These are phyloP conservation scores for Andrena praecox DNA, from an alignment of 2,888 invertebrate species.

Conservation along the genomic window DNA sequence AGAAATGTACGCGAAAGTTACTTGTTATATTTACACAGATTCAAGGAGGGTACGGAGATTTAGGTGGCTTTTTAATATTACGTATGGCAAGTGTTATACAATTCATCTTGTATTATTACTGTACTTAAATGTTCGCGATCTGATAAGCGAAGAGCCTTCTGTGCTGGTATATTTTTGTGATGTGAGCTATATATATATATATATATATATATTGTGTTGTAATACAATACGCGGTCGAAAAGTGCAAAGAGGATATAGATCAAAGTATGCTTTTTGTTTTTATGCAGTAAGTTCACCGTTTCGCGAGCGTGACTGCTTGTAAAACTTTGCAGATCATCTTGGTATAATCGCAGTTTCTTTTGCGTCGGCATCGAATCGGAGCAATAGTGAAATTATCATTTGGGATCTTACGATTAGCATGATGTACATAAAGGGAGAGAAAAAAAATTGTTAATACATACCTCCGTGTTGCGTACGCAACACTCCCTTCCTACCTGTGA, in stretches of 20 bases:
- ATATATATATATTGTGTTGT: conserved; percentile 29
- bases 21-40: conserved; percentile 13
- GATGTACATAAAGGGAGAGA: conserved; percentile 47
- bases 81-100: background rate
- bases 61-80: conserved; percentile 32
- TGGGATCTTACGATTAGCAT: conserved; percentile 23
- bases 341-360: background rate
- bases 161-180: conserved; percentile 38
- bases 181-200: conserved; percentile 21
- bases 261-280: conserved; percentile 30
- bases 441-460: conserved; percentile 63
- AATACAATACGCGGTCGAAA: background rate
- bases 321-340: conserved; percentile 23
- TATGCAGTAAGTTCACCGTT: conserved; percentile 53
- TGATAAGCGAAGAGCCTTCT: conserved; percentile 27
- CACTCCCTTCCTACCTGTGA: conserved; percentile 76
- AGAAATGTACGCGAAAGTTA: background rate
- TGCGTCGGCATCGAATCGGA: conserved; percentile 10
- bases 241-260: conserved; percentile 1
- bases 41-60: conserved; percentile 1
- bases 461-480: conserved; percentile 66
- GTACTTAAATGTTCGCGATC: conserved; percentile 29
- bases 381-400: conserved; percentile 32
- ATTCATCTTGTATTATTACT: conserved; percentile 30
- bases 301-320: conserved; percentile 12